Evolutionary conservation across 2,113 vertebrate genomes (phyloP).

Genomic region (Melanotaenia duboulayi): DNA sequence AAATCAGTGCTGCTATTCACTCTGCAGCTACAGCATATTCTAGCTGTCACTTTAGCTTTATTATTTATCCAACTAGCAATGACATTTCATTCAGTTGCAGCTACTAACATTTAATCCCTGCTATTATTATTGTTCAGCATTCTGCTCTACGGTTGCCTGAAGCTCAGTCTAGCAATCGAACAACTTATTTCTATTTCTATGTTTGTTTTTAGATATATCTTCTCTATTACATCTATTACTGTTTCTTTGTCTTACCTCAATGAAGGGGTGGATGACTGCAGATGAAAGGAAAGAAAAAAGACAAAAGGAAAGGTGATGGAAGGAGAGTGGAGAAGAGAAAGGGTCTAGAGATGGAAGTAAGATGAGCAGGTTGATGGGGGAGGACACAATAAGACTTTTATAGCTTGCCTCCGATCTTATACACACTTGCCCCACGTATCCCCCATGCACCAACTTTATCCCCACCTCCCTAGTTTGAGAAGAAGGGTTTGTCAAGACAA

Average conservation of each 20-base stretch:
- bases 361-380: conserved; percentile 24
- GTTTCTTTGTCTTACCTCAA: conserved; percentile 52
- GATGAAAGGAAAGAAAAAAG: conserved; percentile 23
- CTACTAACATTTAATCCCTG: background rate
- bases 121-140: background rate
- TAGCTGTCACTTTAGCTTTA: background rate
- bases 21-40: conserved; percentile 8
- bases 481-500: conserved; percentile 39
- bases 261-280: conserved; percentile 45
- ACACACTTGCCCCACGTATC: conserved; percentile 16
- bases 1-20: background rate
- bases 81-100: conserved; percentile 14
- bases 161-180: background rate
- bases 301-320: conserved; percentile 29
- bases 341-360: conserved; percentile 33
- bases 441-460: conserved; percentile 18
- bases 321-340: conserved; percentile 33
- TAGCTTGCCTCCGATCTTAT: conserved; percentile 39
- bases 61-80: background rate
- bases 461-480: conserved; percentile 56
- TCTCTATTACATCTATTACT: background rate
- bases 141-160: background rate
- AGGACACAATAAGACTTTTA: conserved; percentile 62
- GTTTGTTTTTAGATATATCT: background rate
- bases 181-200: background rate